Base-by-base conservation (phyloP, 1,140 invertebrate species). In the Papilio machaon region DNA sequence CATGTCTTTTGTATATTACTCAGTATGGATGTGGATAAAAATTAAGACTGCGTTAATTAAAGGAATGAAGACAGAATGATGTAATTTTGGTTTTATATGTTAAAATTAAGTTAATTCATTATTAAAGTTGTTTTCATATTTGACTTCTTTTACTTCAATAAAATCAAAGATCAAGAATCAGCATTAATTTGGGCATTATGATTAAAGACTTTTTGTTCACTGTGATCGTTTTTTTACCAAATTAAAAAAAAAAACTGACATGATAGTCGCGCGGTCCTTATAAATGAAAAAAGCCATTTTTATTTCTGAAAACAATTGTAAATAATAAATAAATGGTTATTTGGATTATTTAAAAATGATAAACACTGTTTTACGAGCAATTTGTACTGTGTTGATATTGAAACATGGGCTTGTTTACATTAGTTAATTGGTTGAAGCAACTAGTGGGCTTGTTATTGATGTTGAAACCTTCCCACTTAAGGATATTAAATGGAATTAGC, bases 21-120 rank as follows among this genome's bases (percentile, higher is more conserved):
- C 30, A 60, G 75, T 78, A 67, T 79, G 58, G 77, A 54, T 60
- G 58, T 11, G 13, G 15, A 35, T 58, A 60, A 84, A 84, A 86
- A 85, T 84, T 80, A 85, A 86, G 85, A 86, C 85, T 86, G 85
- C 80, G 81, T 85, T 82, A 81, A 83, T 83, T 79, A 83, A 85
- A 82, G 80, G 81, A 84, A 82, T 82, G 74, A 80, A 80, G 58
- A 79, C 75, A 67, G 83, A 83, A 79, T 43, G 19, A 79, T 82
- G 83, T 80, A 76, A 67, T 83, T 86, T 81, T 64, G 76, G 67
- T 83, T 86, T 80, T 73, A 83, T 79, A 81, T 73, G 49, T 75
- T 64, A 74, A 54, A 54, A 58, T 83, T 79, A 79, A 79, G 77
- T 46, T 46, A 79, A 86, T 81, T 70, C 67, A 76, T 82, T 82